These are phyloP conservation scores for Cladorhizidae sp. DNA, from an alignment of 37 sponge, comb jelly and placozoan genomes.

Conservation along the genomic window DNA sequence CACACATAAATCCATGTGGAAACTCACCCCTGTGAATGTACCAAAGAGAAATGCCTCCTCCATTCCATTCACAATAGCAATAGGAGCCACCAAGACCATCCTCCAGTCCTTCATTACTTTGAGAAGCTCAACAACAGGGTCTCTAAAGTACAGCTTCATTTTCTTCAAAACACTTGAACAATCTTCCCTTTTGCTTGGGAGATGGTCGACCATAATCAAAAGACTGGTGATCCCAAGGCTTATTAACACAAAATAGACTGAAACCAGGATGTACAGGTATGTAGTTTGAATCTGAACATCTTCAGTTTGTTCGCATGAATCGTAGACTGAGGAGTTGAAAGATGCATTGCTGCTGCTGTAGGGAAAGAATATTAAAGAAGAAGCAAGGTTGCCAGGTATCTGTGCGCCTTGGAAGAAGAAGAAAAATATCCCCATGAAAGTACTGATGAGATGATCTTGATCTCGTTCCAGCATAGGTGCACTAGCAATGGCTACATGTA, in stretches of 20 bases:
- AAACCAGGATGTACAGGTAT: conserved; percentile 30
- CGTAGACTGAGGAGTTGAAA: not conserved
- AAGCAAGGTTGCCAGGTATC: conserved; percentile 38
- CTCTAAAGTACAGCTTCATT: conserved; percentile 23
- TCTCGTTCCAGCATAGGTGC: conserved; percentile 24
- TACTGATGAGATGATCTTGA: conserved; percentile 11
- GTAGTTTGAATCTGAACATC: not conserved
- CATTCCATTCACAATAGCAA: conserved; percentile 28
- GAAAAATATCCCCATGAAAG: conserved; percentile 38
- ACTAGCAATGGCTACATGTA: conserved; percentile 18
- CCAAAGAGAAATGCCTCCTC: conserved; percentile 29
- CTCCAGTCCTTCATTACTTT: conserved; percentile 24
- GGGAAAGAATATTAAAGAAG: conserved; percentile 36
- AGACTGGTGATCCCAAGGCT: conserved; percentile 10
- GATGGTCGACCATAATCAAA: conserved; percentile 14
- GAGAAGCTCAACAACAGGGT: conserved; percentile 19
- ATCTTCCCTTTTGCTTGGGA: conserved; percentile 6
- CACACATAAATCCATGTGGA: too few relatives aligned
- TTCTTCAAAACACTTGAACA: not conserved
- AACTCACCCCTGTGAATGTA: conserved; percentile 44
- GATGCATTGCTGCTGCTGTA: not conserved
- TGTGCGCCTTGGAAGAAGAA: conserved; percentile 22
- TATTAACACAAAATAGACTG: conserved; percentile 37
- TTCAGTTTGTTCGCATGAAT: not conserved
- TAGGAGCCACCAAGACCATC: conserved; percentile 33